Base-by-base conservation (phyloP, 2,113 vertebrate species). In the Speoplatyrhinus poulsoni region DNA sequence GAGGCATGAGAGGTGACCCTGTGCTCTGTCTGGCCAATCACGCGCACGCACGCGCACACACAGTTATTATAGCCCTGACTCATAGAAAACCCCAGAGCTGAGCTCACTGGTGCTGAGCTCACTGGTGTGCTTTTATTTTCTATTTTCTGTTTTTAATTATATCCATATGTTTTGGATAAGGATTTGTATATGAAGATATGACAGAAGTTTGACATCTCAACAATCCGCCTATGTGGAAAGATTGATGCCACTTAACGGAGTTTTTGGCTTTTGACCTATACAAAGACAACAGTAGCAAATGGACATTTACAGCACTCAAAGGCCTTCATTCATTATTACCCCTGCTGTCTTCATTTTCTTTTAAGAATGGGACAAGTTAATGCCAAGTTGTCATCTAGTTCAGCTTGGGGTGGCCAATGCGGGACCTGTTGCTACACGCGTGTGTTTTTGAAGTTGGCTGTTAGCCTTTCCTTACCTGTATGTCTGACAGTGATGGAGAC, bases 401-500 rank as follows among this genome's bases (percentile, higher is more conserved):
- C 26, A 69, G 67, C 64, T 65, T 46, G 77, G 81, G 81, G 79
- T 86, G 82, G 84, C 77, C 70, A 60, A 67, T 47, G 0, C 0
- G 33, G 46, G 70, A 70, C 84, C 0, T 67, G 85, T 72, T 48
- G 65, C 7, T 59, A 80, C 89, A 75, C 1, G 82, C 66, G 57
- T 6, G 16, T 76, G 82, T 86, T 87, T 26, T 84, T 85, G 74
- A 80, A 77, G 80, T 74, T 76, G 60, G 64, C 70, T 65, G 79
- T 67, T 62, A 62, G 26, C 69, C 80, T 71, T 65, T 79, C 69
- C 67, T 70, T 53, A 65, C 76, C 33, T 49, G 72, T 13, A 62
- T 62, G 74, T 80, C 68, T 82, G 86, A 86, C 85, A 82, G 76
- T 81, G 85, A 88, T 82, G 73, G 83, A 88, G 86, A 89, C 64